Conservation (phyloP, 2,888 invertebrate species). For the Ligdia adustata region DNA sequence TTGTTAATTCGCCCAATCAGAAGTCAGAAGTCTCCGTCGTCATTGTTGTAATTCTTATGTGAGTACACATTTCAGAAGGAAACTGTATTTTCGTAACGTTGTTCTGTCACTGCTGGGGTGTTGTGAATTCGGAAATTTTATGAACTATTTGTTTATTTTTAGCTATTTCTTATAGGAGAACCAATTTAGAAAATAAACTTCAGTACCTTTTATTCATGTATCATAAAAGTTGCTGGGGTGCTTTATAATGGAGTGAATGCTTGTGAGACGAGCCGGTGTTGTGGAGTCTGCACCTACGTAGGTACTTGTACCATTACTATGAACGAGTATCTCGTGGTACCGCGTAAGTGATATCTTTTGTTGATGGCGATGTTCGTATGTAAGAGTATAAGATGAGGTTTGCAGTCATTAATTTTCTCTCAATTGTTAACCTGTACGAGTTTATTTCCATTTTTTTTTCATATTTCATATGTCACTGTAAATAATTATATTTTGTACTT, state of each 20-base stretch:
- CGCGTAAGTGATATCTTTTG: constrained; percentile 21
- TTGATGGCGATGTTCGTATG: constrained; percentile 31
- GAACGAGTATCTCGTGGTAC: constrained; percentile 2
- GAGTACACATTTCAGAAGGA: constrained; percentile 13
- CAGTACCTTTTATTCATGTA: too few species aligned
- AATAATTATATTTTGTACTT: constrained; percentile 73
- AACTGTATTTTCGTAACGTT: constrained; percentile 36
- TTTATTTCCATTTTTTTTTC: constrained; percentile 64
- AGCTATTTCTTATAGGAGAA: too few species aligned
- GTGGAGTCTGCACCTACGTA: constrained; percentile 7
- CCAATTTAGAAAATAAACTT: too few species aligned
- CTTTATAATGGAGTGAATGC: constrained; percentile 7
- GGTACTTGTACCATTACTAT: constrained; percentile 1
- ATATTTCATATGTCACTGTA: constrained; percentile 65
- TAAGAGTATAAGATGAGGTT: constrained; percentile 52
- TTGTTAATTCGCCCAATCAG: too few species aligned
- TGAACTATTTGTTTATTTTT: too few species aligned
- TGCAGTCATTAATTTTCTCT: constrained; percentile 35
- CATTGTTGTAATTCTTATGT: constrained; percentile 14
- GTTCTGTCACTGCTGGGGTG: constrained; percentile 37
- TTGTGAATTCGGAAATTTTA: constrained; percentile 40
- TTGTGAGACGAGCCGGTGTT: constrained; percentile 1
- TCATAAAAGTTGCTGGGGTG: too few species aligned
- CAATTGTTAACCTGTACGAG: constrained; percentile 40
- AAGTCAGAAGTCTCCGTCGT: constrained; percentile 10